A percentile compares a stretch with the other conserved stretches of the same genome.
Evolutionary conservation across 2,888 invertebrate species (phyloP).

Genomic region (Caenorhabditis sp.): DNA sequence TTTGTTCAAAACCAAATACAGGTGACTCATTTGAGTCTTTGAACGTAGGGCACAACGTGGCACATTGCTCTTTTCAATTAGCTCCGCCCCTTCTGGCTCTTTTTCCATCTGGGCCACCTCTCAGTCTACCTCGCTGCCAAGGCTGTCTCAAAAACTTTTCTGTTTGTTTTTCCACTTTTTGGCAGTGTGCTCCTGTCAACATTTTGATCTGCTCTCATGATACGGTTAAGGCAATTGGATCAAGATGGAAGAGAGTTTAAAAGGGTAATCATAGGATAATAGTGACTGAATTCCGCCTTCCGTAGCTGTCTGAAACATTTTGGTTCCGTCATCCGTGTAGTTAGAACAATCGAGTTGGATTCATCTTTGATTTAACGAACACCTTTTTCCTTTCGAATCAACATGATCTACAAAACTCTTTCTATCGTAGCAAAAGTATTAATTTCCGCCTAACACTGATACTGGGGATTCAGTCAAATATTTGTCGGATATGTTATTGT

Average conservation of each 20-base stretch:
- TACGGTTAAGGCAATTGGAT: slow-evolving; percentile 41
- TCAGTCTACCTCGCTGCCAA: neutral
- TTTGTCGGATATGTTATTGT: neutral
- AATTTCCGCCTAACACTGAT: too few species aligned
- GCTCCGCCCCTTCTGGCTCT: slow-evolving; percentile 28
- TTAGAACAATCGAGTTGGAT: too few species aligned
- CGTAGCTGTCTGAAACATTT: too few species aligned
- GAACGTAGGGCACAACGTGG: slow-evolving; percentile 25
- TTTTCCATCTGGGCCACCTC: slow-evolving; percentile 18
- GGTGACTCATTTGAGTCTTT: slow-evolving; percentile 34
- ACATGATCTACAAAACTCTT: too few species aligned
- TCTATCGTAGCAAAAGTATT: too few species aligned
- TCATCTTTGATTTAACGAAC: too few species aligned
- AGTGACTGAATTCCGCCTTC: neutral
- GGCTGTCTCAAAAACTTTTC: neutral
- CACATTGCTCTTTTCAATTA: slow-evolving; percentile 22
- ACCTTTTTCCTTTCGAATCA: too few species aligned
- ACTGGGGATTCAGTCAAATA: neutral
- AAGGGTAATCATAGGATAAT: neutral
- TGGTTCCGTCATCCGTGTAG: too few species aligned
- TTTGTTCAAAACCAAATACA: slow-evolving; percentile 36
- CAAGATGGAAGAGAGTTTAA: slow-evolving; percentile 28
- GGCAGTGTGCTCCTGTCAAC: slow-evolving; percentile 1
- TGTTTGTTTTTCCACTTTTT: slow-evolving; percentile 29
- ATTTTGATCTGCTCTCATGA: slow-evolving; percentile 40